A percentile compares a stretch with the other conserved stretches of the same genome.
Evolutionary conservation across 2,888 invertebrate genomes (phyloP).

Genomic region (Microctonus hyperodae): DNA sequence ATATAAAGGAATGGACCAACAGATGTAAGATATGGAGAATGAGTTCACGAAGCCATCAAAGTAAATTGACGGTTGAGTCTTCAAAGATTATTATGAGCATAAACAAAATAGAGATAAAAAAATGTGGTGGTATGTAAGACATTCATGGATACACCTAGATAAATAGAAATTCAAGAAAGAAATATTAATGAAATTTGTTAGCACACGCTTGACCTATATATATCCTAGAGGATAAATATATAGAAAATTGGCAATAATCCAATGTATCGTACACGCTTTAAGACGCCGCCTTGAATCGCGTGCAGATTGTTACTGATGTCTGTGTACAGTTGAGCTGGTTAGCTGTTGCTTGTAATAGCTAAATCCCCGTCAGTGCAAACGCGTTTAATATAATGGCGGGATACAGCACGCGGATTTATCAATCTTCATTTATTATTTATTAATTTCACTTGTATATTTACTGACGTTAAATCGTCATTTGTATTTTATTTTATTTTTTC

Average conservation of each 20-base stretch:
- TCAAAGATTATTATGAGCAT: background rate
- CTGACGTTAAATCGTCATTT: background rate
- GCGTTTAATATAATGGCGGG: conserved; percentile 19
- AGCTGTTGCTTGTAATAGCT: conserved; percentile 51
- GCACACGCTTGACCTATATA: conserved; percentile 48
- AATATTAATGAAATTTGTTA: conserved; percentile 17
- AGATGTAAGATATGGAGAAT: conserved; percentile 2
- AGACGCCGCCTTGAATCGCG: conserved; percentile 39
- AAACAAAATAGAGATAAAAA: background rate
- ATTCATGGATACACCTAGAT: background rate
- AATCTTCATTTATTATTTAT: background rate
- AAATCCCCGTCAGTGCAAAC: conserved; percentile 53
- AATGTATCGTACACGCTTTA: conserved; percentile 49
- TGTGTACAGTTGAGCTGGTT: conserved; percentile 15
- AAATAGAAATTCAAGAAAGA: background rate
- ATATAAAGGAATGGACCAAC: background rate
- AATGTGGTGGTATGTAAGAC: background rate
- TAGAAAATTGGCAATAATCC: conserved; percentile 54
- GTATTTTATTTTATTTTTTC: background rate
- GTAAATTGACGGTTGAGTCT: conserved; percentile 1
- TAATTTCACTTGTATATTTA: background rate
- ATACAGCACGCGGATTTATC: conserved; percentile 19
- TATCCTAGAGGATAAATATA: conserved; percentile 61
- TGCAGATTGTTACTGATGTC: conserved; percentile 21
- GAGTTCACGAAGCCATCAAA: background rate